A percentile compares a stretch with the other conserved stretches of the same genome.
These are phyloP conservation scores for Flexamia atlantica DNA, from an alignment of 2,888 invertebrate genomes.

Conservation along the genomic window DNA sequence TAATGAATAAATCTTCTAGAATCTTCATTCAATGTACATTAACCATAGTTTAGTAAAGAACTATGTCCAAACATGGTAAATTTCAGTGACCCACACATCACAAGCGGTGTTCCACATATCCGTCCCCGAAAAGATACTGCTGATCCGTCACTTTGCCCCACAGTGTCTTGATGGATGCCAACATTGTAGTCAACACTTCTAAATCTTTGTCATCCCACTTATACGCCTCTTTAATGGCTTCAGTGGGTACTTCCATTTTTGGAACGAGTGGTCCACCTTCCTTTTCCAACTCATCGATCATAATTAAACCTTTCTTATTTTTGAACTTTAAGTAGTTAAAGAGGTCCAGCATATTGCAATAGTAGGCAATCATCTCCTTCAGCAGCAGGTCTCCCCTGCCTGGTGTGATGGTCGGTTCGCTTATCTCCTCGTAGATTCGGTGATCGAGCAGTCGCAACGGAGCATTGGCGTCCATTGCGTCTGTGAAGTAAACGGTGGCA, in stretches of 20 bases:
- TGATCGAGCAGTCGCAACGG: constrained; percentile 22
- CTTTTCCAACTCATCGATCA: constrained; percentile 34
- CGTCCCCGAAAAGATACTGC: constrained; percentile 14
- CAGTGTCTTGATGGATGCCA: constrained; percentile 2
- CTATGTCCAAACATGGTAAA: no score
- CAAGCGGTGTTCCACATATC: constrained; percentile 13
- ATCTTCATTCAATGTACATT: no score
- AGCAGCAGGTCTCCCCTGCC: constrained; percentile 35
- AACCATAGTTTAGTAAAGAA: no score
- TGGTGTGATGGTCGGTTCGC: constrained; percentile 28
- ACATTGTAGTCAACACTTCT: constrained; percentile 43
- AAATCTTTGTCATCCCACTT: constrained; percentile 28
- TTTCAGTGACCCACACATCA: not conserved
- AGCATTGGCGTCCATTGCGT: constrained; percentile 40
- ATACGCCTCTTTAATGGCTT: constrained; percentile 33
- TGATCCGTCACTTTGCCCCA: constrained; percentile 24
- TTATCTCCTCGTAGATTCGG: constrained; percentile 38
- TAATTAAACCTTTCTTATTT: constrained; percentile 20
- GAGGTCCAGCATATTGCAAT: constrained; percentile 43
- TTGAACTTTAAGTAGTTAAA: constrained; percentile 40
- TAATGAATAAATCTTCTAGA: no score
- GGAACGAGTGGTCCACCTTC: constrained; percentile 27
- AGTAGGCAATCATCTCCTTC: constrained; percentile 48
- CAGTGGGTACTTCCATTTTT: not conserved
- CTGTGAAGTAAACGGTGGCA: not conserved